These are phyloP conservation scores for Helarctos malayanus DNA, from an alignment of 2,797 vertebrate genomes.

Conservation along the genomic window DNA sequence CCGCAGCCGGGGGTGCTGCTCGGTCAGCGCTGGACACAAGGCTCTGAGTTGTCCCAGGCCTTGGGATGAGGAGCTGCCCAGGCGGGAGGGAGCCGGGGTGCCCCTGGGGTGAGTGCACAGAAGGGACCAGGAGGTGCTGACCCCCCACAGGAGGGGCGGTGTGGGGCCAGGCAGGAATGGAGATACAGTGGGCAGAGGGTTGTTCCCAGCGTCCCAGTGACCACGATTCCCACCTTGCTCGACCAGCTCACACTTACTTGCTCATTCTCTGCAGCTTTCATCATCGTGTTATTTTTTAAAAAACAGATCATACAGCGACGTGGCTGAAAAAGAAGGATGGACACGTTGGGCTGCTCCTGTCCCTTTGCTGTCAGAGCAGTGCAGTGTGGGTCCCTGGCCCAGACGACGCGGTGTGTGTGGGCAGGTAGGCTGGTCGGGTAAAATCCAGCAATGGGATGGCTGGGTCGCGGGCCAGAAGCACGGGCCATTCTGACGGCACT, in stretches of 20 bases:
- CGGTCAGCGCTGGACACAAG: fast-evolving
- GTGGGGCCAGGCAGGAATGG: background rate
- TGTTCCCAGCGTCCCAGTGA: background rate
- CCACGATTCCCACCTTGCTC: background rate
- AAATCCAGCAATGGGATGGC: background rate
- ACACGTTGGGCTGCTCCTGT: fast-evolving
- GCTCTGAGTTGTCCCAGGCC: background rate
- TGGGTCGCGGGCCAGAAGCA: background rate
- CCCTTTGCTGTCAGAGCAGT: no score
- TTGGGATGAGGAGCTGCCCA: fast-evolving
- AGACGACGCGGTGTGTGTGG: fast-evolving
- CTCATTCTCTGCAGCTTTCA: background rate
- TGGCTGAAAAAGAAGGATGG: background rate
- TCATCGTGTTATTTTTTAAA: background rate
- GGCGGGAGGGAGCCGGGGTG: fast-evolving
- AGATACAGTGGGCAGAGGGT: background rate
- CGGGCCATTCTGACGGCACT: fast-evolving
- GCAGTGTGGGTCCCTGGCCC: background rate
- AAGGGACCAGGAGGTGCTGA: background rate
- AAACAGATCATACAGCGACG: background rate
- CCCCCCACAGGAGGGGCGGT: no score
- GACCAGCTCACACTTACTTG: background rate
- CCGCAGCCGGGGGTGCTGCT: background rate
- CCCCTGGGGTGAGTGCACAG: fast-evolving
- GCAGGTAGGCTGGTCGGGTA: fast-evolving